Conservation (phyloP, 2,888 invertebrate species). For the Drosophila formosana region DNA sequence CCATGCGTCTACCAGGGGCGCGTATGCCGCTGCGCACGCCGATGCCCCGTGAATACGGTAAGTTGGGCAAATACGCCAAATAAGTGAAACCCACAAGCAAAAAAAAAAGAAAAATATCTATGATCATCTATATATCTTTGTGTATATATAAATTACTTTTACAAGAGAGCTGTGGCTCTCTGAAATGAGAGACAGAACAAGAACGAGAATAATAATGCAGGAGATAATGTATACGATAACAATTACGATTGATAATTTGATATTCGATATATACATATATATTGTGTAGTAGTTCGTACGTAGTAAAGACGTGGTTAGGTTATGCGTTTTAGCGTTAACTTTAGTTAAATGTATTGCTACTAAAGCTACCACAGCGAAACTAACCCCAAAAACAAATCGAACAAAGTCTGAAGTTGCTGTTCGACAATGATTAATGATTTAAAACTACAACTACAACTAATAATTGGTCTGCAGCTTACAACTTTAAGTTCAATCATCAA, state of each 20-base stretch:
- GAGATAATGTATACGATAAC: slow-evolving; percentile 9
- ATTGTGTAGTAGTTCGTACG: slow-evolving; percentile 30
- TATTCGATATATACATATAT: slow-evolving; percentile 16
- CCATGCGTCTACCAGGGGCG: slow-evolving; percentile 87
- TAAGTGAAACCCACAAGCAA: slow-evolving; percentile 49
- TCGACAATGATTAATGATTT: slow-evolving; percentile 6
- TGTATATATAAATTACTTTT: neutral
- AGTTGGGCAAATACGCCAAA: slow-evolving; percentile 86
- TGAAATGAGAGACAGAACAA: slow-evolving; percentile 15
- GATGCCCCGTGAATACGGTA: slow-evolving; percentile 95
- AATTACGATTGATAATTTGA: slow-evolving; percentile 15
- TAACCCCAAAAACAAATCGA: slow-evolving; percentile 17
- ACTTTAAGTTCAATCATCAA: slow-evolving; percentile 47
- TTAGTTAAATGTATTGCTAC: slow-evolving; percentile 49
- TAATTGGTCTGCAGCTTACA: slow-evolving; percentile 56
- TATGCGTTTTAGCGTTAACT: slow-evolving; percentile 55
- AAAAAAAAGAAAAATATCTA: neutral
- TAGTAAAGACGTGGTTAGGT: slow-evolving; percentile 14
- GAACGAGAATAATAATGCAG: slow-evolving; percentile 20
- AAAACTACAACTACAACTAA: slow-evolving; percentile 3
- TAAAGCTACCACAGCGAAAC: slow-evolving; percentile 41
- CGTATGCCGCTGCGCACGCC: slow-evolving; percentile 86
- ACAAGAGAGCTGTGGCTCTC: slow-evolving; percentile 1
- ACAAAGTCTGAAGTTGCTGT: neutral
- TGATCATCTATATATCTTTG: slow-evolving; percentile 1